These are phyloP conservation scores for Leptinotarsa defecta DNA, from an alignment of 1,140 invertebrate species.

Conservation along the genomic window DNA sequence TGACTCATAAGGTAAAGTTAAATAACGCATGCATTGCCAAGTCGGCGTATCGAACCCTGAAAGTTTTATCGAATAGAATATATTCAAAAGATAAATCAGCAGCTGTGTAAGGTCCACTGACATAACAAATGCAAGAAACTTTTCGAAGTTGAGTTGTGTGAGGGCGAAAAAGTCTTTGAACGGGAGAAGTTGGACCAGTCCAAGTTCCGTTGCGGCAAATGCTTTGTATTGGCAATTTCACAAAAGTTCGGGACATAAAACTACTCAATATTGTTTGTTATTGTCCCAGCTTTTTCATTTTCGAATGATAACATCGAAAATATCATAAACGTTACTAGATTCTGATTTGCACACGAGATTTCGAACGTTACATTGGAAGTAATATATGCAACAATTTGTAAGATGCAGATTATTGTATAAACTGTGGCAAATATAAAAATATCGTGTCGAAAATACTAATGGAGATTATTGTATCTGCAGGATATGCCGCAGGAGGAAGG, in stretches of 20 bases:
- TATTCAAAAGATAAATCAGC: constrained; percentile 34
- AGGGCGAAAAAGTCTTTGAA: background rate
- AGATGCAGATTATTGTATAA: too few species aligned
- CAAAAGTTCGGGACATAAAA: constrained; percentile 26
- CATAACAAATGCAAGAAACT: constrained; percentile 39
- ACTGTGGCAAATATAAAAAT: too few species aligned
- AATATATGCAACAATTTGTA: too few species aligned
- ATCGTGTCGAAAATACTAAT: too few species aligned
- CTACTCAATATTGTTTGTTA: constrained; percentile 12
- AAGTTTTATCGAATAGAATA: constrained; percentile 32
- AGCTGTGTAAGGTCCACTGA: constrained; percentile 35
- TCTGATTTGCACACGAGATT: too few species aligned
- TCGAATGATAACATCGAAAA: background rate
- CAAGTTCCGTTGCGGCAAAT: constrained; percentile 27
- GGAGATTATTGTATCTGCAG: too few species aligned
- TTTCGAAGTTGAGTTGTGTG: constrained; percentile 5
- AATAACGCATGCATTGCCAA: too few species aligned
- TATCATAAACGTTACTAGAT: too few species aligned
- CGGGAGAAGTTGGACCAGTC: constrained; percentile 22
- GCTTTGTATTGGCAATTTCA: constrained; percentile 8
- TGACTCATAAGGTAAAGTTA: too few species aligned
- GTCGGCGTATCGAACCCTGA: background rate
- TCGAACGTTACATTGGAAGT: too few species aligned
- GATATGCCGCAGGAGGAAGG: too few species aligned
- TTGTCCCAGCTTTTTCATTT: background rate